Base-by-base conservation (phyloP, 1,140 invertebrate species). In the Drosophila arawakana region DNA sequence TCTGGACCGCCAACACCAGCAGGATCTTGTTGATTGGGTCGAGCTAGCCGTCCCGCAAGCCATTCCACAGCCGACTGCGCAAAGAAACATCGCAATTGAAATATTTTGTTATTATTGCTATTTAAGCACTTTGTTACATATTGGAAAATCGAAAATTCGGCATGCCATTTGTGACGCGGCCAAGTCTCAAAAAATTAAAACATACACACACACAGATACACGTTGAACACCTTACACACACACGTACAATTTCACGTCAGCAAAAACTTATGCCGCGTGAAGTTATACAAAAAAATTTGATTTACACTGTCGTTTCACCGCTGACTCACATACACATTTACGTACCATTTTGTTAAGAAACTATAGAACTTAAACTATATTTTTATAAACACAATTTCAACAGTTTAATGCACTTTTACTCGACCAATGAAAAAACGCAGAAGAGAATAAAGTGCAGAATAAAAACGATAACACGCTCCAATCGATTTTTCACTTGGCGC, bases 61-160 rank as follows among this genome's bases (percentile, higher is more conserved):
- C 96, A 97, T 84, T 96, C 96, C 69, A 94, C 93, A 80, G 97
- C 94, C 80, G 96, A 97, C 96, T 97, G 54, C 47, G 47, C 67
- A 72, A 35, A 50, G 58, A n/a, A 74, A 57, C 37, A 55, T 55
- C 35, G 11, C 35, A 63, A 49, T 63, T 49, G 13, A 57, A 34
- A 61, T 50, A 30, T 30, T 30, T 30, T 30, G 25, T 6, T 13
- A 44, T 39, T 37, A 30, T 39, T 50, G 15, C 41, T 70, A 70
- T 61, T 73, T 18, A 65, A 63, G 25, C 18, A 44, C 9, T n/a
- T 44, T 43, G 25, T 54, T 65, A 65, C 13, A 30, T 54, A 54
- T 80, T 66, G 69, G 49, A 89, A 84, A 89, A 83, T 86, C 76
- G 75, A 86, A 79, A 18, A 59, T 62, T 65, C 55, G 65, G 25